Evolutionary conservation across 1,140 invertebrate genomes (phyloP).

Genomic region (Drosophila asahinai): DNA sequence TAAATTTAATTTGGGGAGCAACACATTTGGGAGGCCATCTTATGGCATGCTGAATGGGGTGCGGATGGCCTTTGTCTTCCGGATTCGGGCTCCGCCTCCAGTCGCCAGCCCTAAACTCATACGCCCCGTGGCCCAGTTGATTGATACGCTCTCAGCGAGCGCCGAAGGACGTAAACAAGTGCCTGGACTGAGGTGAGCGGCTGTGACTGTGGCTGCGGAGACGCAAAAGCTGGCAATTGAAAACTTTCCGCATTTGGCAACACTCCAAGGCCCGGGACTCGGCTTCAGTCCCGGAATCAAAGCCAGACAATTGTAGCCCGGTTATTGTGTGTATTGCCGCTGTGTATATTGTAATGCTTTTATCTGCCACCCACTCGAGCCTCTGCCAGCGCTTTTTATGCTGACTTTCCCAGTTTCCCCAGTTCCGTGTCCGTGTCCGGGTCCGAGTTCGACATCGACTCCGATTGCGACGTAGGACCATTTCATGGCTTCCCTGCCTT

Average conservation of each 20-base stretch:
- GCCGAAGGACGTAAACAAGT: conserved; percentile 55
- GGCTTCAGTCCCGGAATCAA: conserved; percentile 19
- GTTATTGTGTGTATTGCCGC: conserved; percentile 43
- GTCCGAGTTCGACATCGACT: conserved; percentile 23
- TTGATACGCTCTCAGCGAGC: conserved; percentile 55
- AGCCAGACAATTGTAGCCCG: conserved; percentile 53
- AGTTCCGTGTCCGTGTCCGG: conserved; percentile 12
- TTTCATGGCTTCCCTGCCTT: conserved; percentile 45
- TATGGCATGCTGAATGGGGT: conserved; percentile 10
- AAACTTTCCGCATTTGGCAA: conserved; percentile 64
- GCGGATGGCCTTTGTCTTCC: conserved; percentile 9
- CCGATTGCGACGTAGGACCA: conserved; percentile 20
- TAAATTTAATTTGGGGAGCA: conserved; percentile 37
- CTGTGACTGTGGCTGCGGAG: conserved; percentile 26
- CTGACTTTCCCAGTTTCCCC: conserved; percentile 18
- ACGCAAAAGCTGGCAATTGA: conserved; percentile 56
- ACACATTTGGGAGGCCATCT: conserved; percentile 34
- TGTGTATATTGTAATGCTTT: conserved; percentile 41
- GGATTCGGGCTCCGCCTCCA: not conserved
- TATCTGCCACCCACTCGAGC: conserved; percentile 25
- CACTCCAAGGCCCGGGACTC: conserved; percentile 28
- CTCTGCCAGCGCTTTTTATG: conserved; percentile 44
- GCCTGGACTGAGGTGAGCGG: conserved; percentile 8
- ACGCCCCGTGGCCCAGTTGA: conserved; percentile 58
- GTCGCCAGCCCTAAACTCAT: conserved; percentile 16